Percentiles rank a stretch among this genome's conserved stretches.
Evolutionary conservation across 2,113 vertebrate species (phyloP).

Genomic region (Mesocricetus auratus): DNA sequence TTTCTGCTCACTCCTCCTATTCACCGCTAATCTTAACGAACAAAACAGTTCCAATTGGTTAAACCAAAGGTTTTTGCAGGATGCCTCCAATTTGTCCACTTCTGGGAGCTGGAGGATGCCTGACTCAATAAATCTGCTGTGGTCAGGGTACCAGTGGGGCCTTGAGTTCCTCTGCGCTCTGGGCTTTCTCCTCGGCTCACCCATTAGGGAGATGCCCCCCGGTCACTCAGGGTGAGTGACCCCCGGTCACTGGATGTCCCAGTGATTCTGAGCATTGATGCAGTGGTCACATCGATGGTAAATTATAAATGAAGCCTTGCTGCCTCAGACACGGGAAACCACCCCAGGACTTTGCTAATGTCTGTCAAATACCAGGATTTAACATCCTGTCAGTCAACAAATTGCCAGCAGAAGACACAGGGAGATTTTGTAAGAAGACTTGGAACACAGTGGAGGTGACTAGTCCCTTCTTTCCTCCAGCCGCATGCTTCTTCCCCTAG

Average conservation of each 20-base stretch:
- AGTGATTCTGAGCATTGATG: not conserved
- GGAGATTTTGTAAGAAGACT: not conserved
- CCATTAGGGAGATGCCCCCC: not conserved
- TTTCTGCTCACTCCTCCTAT: slow-evolving; percentile 50
- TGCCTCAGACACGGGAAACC: not conserved
- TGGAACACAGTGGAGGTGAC: not conserved
- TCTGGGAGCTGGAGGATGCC: not conserved
- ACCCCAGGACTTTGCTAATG: not conserved
- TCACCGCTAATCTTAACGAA: slow-evolving; percentile 28
- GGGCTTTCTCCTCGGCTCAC: not conserved
- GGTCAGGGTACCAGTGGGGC: not conserved
- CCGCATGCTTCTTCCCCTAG: not conserved
- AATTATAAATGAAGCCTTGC: not conserved
- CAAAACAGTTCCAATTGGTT: not conserved
- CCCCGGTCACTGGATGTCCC: not conserved
- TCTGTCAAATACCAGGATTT: not conserved
- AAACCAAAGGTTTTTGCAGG: not conserved
- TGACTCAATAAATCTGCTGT: not conserved
- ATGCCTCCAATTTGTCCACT: not conserved
- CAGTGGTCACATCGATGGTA: not conserved
- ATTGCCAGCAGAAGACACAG: not conserved
- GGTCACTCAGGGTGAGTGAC: no score
- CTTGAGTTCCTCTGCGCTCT: not conserved
- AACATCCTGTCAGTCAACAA: not conserved
- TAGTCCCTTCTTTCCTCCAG: not conserved